A percentile compares a stretch with the other conserved stretches of the same genome.
phyloP scores from a whole-genome alignment of 2,888 invertebrate genomes.

The Diadegma fenestrale region DNA sequence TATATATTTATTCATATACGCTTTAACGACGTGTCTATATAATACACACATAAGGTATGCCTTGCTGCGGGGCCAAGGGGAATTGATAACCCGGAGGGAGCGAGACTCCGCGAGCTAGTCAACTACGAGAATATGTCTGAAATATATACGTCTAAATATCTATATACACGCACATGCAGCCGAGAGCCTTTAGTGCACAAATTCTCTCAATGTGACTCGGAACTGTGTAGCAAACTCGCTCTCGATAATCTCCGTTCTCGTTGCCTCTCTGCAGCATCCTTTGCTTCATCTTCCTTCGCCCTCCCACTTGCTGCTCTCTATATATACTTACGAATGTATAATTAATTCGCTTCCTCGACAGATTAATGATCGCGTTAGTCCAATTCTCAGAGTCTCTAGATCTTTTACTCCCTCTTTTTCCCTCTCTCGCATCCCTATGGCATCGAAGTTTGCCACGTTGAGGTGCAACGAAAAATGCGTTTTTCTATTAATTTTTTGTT shows the following conservation, averaged over 20 bases:
- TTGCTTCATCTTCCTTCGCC: constrained; percentile 56
- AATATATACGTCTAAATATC: constrained; percentile 1
- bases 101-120: constrained; percentile 50
- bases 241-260: constrained; percentile 65
- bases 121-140: constrained; percentile 49
- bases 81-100: constrained; percentile 68
- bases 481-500: too few species aligned
- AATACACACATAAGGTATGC: constrained; percentile 35
- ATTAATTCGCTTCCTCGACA: constrained; percentile 77
- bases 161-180: too few species aligned
- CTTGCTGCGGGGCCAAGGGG: constrained; percentile 46
- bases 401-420: constrained; percentile 39
- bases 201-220: constrained; percentile 47
- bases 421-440: too few species aligned
- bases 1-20: constrained; percentile 37
- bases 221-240: constrained; percentile 61
- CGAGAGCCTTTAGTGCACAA: constrained; percentile 42
- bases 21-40: constrained; percentile 11
- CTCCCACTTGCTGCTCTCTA: constrained; percentile 54
- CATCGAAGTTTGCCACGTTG: too few species aligned
- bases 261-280: constrained; percentile 36
- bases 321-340: constrained; percentile 73
- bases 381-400: constrained; percentile 61
- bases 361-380: constrained; percentile 75
- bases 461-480: too few species aligned